Base-by-base conservation (phyloP, 2,888 invertebrate genomes). In the Lysandra bellargus region DNA sequence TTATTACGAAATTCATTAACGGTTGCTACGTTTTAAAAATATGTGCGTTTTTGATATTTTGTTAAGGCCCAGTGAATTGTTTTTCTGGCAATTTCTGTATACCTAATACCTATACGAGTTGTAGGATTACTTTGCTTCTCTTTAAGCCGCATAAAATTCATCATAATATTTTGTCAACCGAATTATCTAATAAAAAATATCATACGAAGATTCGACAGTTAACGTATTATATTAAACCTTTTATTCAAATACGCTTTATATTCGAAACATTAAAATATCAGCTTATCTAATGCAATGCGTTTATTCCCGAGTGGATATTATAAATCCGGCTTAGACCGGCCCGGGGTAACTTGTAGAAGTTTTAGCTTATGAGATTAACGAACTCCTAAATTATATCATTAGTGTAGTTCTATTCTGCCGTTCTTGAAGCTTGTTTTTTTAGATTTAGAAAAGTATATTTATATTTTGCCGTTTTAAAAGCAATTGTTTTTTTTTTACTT, bases 301-400 rank as follows among this genome's bases (percentile, higher is more conserved):
- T 80, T 79, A 61, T 64, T 81, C 80, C 79, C 79, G 64, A 77
- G 80, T 53, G 78, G 79, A 82, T 78, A 80, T 80, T 78, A 61
- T 79, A 80, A 82, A 83, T 81, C 82, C 82, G 80, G 80, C 78
- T 82, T 80, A 81, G 80, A 79, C 79, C 80, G 72, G 57, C 37
- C 53, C 23, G 60, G 79, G 72, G 76, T 80, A 78, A 78, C 61
- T 78, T 78, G 79, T 78, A 79, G 79, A 80, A 79, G 79, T 78
- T 81, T 81, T 78, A 73, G 80, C 80, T 79, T 80, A 80, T 74
- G 72, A 81, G 82, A 81, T 81, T 81, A 82, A 78, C 80, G 23
- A 75, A 53, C 14, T 75, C 4, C 75, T 14, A 75, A 75, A 75
- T 75, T 37, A 69, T 69, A 33, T 37, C 69, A 69, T 33, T 33